Base-by-base conservation (phyloP, 2,113 vertebrate genomes). In the Asarcornis scutulata region DNA sequence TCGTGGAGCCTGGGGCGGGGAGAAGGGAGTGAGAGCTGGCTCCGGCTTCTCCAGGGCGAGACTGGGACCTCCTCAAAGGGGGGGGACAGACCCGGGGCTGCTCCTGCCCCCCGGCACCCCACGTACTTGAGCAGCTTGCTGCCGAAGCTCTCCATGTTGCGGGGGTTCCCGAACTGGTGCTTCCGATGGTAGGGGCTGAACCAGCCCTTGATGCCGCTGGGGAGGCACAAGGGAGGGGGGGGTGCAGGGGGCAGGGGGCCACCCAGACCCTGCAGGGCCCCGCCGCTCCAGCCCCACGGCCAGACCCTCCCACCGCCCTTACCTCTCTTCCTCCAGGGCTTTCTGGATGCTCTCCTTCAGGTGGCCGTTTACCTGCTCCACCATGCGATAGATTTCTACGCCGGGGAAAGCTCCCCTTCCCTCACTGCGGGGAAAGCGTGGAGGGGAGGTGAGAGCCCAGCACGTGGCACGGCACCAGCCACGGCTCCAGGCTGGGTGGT, bases 121-220 rank as follows among this genome's bases (percentile, higher is more conserved):
- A 98, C 98, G 48, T 95, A 98, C 98, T 98, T 97, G 31, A 97
- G 89, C 60, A 98, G 56, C 34, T 96, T 96, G 82, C 93, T 83
- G 77, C 97, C 97, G 0, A 98, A 98, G 77, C 26, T 92, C 74
- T 96, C 97, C 97, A 98, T 85, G 95, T 98, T 98, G 46, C 97
- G 97, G 17, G 98, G 98, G 87, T 98, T 98, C 50, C 93, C 98
- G 17, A 98, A 98, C 40, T 79, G 97, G 62, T 12, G 97, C 60
- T 97, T 98, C 8, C 98, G 90, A 32, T 98, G 97, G 46, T 98
- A 98, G 18, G 58, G 91, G 63, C 97, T 98, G 93, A 98, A 98
- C 92, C 97, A 98, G 55, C 98, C 98, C 74, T 94, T 97, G 86
- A 98, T 76, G 62, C 96, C 80, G 2, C 98, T 98, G 95, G 34